A percentile compares a stretch with the other conserved stretches of the same genome.
phyloP scores from a whole-genome alignment of 2,888 invertebrate species.

The Coelogynopora nodosa region DNA sequence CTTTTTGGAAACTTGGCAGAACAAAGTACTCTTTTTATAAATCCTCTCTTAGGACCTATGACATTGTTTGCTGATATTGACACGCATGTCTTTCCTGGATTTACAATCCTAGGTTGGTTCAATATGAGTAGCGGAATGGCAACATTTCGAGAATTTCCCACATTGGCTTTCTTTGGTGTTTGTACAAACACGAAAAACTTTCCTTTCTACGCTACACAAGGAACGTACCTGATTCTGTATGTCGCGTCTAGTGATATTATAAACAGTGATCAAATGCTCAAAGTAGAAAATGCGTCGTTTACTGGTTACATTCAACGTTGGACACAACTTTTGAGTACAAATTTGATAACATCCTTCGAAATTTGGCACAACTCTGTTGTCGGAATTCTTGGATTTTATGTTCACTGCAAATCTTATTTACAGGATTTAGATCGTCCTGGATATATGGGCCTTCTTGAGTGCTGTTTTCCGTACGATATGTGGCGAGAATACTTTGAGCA shows the following conservation, averaged over 20 bases:
- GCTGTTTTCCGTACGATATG: not conserved
- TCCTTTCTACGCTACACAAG: not conserved
- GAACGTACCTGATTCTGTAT: not conserved
- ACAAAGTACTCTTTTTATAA: not conserved
- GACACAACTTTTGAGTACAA: not conserved
- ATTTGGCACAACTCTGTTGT: conserved; percentile 12
- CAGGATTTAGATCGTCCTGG: not conserved
- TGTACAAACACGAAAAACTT: not conserved
- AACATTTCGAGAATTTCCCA: not conserved
- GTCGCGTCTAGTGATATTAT: not conserved
- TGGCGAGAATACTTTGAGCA: not conserved
- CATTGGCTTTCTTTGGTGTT: not conserved
- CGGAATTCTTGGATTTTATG: not conserved
- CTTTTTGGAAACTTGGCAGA: not conserved
- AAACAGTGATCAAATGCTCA: not conserved
- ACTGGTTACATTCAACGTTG: not conserved
- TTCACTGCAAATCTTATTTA: not conserved
- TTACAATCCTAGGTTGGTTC: not conserved
- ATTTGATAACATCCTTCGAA: not conserved
- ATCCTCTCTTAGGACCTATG: not conserved
- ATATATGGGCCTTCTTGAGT: not conserved
- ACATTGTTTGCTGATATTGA: not conserved
- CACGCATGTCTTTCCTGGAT: not conserved
- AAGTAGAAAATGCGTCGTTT: not conserved
- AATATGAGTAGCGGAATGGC: conserved; percentile 2